Conservation (phyloP, 2,113 vertebrate genomes). For the Thymallus thymallus region DNA sequence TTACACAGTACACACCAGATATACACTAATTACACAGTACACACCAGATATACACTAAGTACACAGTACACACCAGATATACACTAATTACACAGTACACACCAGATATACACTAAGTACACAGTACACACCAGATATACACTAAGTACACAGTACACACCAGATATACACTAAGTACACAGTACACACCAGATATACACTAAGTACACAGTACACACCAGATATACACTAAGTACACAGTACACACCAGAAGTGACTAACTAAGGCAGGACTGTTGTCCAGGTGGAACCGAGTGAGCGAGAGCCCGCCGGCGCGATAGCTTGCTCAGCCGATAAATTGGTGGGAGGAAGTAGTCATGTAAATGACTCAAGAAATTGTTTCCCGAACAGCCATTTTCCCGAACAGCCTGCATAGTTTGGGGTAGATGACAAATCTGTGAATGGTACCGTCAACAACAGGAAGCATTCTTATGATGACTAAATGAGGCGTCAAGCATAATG, state of each 20-base stretch:
- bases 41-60: constrained; percentile 4
- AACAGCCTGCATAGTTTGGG: constrained; percentile 57
- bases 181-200: constrained; percentile 22
- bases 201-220: constrained; percentile 7
- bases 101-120: constrained; percentile 1
- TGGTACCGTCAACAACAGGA: constrained; percentile 64
- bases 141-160: constrained; percentile 2
- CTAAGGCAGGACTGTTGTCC: constrained; percentile 63
- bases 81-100: too few relatives aligned
- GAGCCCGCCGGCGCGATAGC: constrained; percentile 30
- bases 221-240: constrained; percentile 10
- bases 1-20: constrained; percentile 16
- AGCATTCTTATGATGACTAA: constrained; percentile 71
- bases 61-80: constrained; percentile 19
- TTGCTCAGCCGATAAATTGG: constrained; percentile 61
- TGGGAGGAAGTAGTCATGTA: constrained; percentile 76
- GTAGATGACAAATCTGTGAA: constrained; percentile 61
- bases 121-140: constrained; percentile 19
- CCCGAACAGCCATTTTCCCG: constrained; percentile 67
- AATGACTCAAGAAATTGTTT: constrained; percentile 71
- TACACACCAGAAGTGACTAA: constrained; percentile 23
- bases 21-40: too few relatives aligned
- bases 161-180: constrained; percentile 17
- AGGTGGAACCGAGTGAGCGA: constrained; percentile 62
- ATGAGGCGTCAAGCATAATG: constrained; percentile 66